phyloP scores from a whole-genome alignment of 2,113 vertebrate species.

The Nycticryphes semicollaris region DNA sequence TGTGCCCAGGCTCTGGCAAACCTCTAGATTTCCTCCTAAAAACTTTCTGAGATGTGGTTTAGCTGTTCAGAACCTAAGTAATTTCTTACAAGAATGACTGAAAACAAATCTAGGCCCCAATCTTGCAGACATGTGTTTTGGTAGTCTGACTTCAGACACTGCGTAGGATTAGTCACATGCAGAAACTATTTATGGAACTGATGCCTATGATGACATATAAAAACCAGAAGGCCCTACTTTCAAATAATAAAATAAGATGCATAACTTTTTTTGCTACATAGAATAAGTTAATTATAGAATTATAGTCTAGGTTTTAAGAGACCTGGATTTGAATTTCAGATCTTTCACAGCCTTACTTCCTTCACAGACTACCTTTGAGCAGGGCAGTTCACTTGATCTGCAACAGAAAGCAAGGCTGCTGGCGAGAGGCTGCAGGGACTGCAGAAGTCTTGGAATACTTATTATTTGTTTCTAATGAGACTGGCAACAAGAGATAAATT shows the following conservation, averaged over 20 bases:
- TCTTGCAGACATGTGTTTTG: neutral
- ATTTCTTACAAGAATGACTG: neutral
- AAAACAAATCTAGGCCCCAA: neutral
- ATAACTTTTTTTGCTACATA: neutral
- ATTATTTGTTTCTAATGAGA: neutral
- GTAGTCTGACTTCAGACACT: neutral
- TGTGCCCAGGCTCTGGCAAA: neutral
- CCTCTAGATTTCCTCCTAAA: neutral
- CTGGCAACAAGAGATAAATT: neutral
- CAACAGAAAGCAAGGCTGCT: neutral
- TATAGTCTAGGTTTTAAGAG: neutral
- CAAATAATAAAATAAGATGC: neutral
- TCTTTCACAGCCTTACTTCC: neutral
- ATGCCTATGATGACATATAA: neutral
- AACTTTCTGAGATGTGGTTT: neutral
- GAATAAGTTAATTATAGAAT: neutral
- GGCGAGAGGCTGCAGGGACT: neutral
- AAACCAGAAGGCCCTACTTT: constrained; percentile 8
- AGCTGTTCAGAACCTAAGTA: neutral
- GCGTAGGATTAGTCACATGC: neutral
- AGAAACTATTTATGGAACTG: constrained; percentile 14
- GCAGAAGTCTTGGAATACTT: neutral
- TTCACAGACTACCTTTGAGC: neutral
- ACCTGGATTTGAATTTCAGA: neutral
- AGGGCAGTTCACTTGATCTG: neutral